Evolutionary conservation across 2,113 vertebrate species (phyloP), one percentile per base, ranked within the genome.

Genomic region (Melanostigma gelatinosum): DNA sequence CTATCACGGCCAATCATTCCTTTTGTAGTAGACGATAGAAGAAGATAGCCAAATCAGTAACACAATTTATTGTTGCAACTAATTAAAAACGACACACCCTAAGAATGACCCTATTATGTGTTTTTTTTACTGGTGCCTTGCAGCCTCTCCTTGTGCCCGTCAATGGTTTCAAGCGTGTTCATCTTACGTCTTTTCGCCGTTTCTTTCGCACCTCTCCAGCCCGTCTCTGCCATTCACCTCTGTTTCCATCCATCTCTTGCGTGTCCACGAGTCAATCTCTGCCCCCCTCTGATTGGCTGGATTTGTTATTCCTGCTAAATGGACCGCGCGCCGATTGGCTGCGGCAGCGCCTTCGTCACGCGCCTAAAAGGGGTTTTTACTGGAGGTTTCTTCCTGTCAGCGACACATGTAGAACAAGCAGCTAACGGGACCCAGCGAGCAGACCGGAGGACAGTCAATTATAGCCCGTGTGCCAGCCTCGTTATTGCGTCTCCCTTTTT

Each of bases 351-450:
- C 94, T 90, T 93, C 97, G 97, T 96, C 92, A 94, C 90, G 92
- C 85, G 90, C 83, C 81, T 91, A 93, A 94, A 94, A 89, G 93
- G 92, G 92, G 87, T 95, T 95, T 95, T 95, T 94, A 93, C 95
- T 95, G 96, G 96, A 96, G 95, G 92, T 96, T 95, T 77, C 93
- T 90, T 96, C 94, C 97, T 96, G 96, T 97, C 97, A 97, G 95
- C 95, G 96, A 96, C 97, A 98, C 97, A 97, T 96, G 97, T 95
- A 94, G 93, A 93, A 87, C 89, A 82, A 83, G 83, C 86, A 81
- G 85, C 90, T 80, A 83, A 79, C 76, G 65, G 87, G 84, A 86
- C 81, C 69, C 73, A n/a, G 65, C 57, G 64, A 86, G 44, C 68
- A 29, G 68, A 87, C 12, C 68, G 80, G 29, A 62, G 79, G 71